phyloP scores from a whole-genome alignment of 2,797 vertebrate genomes.

The Coracias cyanogaster region DNA sequence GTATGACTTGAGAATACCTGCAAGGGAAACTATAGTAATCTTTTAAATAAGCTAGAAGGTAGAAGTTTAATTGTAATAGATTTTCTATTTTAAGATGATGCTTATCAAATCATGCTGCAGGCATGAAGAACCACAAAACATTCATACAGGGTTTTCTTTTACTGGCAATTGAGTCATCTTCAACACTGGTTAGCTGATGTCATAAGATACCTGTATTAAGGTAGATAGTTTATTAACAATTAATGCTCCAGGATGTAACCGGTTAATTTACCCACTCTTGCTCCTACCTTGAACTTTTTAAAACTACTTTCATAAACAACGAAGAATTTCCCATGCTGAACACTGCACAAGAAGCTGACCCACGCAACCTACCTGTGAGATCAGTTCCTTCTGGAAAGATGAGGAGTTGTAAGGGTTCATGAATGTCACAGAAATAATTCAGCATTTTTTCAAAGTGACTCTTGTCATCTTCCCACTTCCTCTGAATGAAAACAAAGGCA shows the following conservation, averaged over 20 bases:
- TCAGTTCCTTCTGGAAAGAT: constrained; percentile 98
- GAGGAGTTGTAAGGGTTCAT: constrained; percentile 93
- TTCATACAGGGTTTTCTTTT: background rate
- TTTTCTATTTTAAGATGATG: background rate
- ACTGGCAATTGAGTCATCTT: background rate
- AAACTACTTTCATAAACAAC: background rate
- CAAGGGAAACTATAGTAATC: background rate
- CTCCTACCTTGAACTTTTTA: background rate
- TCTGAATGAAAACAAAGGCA: constrained; percentile 94
- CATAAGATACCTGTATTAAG: background rate
- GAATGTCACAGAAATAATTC: constrained; percentile 96
- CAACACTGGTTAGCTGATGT: background rate
- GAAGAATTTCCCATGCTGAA: background rate
- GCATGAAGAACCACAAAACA: background rate
- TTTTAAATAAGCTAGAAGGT: background rate
- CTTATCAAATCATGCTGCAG: constrained; percentile 5
- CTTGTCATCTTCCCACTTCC: constrained; percentile 94
- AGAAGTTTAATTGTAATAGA: background rate
- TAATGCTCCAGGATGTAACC: background rate
- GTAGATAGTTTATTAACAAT: background rate
- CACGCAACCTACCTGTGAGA: constrained; percentile 87
- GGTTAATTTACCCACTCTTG: background rate
- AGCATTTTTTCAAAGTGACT: constrained; percentile 93
- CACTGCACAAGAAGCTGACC: background rate
- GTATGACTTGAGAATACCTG: background rate